Evolutionary conservation across 2,888 invertebrate genomes (phyloP).

Genomic region (Aromia moschata): DNA sequence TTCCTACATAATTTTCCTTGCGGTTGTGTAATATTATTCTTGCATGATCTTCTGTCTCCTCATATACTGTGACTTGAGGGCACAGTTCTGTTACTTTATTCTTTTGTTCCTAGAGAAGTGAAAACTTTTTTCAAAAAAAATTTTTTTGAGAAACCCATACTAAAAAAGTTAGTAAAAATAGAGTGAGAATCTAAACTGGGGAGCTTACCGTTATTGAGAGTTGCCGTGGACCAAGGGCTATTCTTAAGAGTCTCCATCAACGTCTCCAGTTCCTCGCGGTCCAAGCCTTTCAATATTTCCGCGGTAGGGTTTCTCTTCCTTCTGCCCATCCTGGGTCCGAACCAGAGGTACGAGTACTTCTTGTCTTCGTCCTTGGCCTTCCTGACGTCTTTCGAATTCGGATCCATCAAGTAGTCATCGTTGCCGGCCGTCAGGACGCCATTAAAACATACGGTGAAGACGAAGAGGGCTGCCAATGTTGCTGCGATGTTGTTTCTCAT

Average conservation of each 20-base stretch:
- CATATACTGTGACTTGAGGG: too few relatives aligned
- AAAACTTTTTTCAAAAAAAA: background rate
- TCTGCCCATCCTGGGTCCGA: slow-evolving; percentile 66
- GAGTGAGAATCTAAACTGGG: too few relatives aligned
- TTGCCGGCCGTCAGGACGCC: slow-evolving; percentile 6
- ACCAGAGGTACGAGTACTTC: slow-evolving; percentile 61
- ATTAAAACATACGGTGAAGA: slow-evolving; percentile 28
- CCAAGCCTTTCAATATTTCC: slow-evolving; percentile 39
- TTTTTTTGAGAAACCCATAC: too few relatives aligned
- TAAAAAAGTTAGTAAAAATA: too few relatives aligned
- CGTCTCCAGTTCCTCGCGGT: slow-evolving; percentile 53
- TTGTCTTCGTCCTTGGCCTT: slow-evolving; percentile 28
- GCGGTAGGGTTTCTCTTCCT: slow-evolving; percentile 60
- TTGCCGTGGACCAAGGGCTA: slow-evolving; percentile 60
- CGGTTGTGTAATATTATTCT: background rate
- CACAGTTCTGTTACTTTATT: too few relatives aligned
- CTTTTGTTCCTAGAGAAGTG: background rate
- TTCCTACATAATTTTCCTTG: background rate
- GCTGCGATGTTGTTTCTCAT: slow-evolving; percentile 31
- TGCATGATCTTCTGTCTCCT: background rate
- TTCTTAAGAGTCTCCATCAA: slow-evolving; percentile 60
- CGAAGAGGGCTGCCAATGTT: slow-evolving; percentile 22
- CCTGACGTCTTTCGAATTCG: too few relatives aligned
- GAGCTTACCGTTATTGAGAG: slow-evolving; percentile 55
- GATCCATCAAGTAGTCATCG: slow-evolving; percentile 21